Percentiles rank a stretch among this genome's conserved stretches.
These are phyloP conservation scores for Dynastes grantii DNA, from an alignment of 2,888 invertebrate species.

Conservation along the genomic window DNA sequence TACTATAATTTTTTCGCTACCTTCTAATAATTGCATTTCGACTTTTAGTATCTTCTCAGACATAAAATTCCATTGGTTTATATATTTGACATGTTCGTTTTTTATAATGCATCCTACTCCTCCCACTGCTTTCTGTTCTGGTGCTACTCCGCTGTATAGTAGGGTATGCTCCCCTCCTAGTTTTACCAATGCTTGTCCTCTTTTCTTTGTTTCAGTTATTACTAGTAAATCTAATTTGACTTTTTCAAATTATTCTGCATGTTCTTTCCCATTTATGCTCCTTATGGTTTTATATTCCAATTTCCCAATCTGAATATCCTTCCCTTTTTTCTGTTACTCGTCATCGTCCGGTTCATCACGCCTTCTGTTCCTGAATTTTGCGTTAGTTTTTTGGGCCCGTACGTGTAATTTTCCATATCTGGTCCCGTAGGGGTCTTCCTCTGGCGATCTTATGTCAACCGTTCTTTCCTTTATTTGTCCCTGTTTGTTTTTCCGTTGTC, in stretches of 20 bases:
- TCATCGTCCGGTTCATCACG: no score
- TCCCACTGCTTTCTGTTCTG: conserved; percentile 20
- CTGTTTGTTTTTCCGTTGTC: no score
- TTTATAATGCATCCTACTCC: conserved; percentile 29
- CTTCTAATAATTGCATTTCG: neutral
- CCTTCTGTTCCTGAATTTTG: no score
- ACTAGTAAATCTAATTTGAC: neutral
- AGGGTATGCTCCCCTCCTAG: conserved; percentile 11
- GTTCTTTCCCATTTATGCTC: neutral
- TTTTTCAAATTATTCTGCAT: neutral
- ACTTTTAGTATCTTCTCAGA: conserved; percentile 42
- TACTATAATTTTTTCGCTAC: conserved; percentile 36
- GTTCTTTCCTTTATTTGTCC: no score
- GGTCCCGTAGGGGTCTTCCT: no score
- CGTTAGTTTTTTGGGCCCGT: no score
- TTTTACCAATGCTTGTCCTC: neutral
- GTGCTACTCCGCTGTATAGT: conserved; percentile 22
- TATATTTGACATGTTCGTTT: conserved; percentile 24
- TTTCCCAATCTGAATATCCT: no score
- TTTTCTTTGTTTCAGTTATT: conserved; percentile 1
- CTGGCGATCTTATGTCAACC: no score
- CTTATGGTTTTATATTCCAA: neutral
- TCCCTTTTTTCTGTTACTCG: no score
- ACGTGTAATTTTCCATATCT: no score
- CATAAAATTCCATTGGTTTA: conserved; percentile 25